Evolutionary conservation across 1,140 invertebrate species (phyloP).

Genomic region (Trichoplusia ni): DNA sequence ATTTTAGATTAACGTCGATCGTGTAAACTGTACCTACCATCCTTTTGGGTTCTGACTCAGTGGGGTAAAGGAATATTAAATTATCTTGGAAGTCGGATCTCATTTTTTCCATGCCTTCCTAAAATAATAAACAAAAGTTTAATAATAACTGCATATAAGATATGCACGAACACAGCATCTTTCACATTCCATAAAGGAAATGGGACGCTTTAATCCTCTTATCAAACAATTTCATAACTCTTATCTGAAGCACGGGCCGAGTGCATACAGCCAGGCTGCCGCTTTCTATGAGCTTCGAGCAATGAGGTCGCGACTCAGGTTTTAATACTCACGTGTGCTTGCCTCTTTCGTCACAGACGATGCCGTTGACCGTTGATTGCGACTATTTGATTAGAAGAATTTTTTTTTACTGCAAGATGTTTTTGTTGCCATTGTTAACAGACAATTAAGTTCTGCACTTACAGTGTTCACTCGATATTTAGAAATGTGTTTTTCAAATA

Average conservation of each 20-base stretch:
- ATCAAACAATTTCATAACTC: constrained; percentile 22
- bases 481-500: too few relatives aligned
- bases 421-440: not conserved
- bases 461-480: too few relatives aligned
- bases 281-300: constrained; percentile 3
- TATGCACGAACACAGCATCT: not conserved
- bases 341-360: constrained; percentile 19
- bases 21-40: too few relatives aligned
- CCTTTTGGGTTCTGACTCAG: too few relatives aligned
- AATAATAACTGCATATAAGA: not conserved
- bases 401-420: not conserved
- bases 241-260: constrained; percentile 21
- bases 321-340: constrained; percentile 6
- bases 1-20: too few relatives aligned
- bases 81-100: too few relatives aligned
- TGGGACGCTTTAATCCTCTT: constrained; percentile 6
- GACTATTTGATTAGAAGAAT: constrained; percentile 1
- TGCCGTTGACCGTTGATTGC: constrained; percentile 11
- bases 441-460: too few relatives aligned
- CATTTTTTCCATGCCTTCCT: not conserved
- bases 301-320: constrained; percentile 16
- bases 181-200: constrained; percentile 11
- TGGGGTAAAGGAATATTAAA: too few relatives aligned
- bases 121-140: not conserved
- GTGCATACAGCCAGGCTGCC: not conserved